Evolutionary conservation across 2,113 vertebrate species (phyloP), one percentile per base, ranked within the genome.

Genomic region (Ibidorhyncha struthersii): DNA sequence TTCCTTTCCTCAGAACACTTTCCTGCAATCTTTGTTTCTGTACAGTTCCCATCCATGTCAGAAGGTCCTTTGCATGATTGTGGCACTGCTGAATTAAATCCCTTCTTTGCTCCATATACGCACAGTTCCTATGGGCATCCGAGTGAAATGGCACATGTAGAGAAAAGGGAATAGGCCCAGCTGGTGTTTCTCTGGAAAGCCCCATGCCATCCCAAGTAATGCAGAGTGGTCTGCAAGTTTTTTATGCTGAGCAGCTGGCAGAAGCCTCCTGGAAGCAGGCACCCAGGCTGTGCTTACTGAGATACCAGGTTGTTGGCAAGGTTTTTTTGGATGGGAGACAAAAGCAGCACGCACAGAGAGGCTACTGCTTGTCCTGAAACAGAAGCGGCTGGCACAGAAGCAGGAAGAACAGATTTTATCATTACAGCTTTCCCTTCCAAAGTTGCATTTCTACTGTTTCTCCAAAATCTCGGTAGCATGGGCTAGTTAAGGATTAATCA

Each of bases 171-270:
- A 49, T 1, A 38, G 16, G 36, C 12, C 34, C 43, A 85, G 61
- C 30, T 52, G 43, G 65, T 55, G 55, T 38, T 90, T 52, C 74
- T 70, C 71, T 89, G 72, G 52, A 90, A 90, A 87, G 41, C 36
- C 49, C 74, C 25, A 22, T 50, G 40, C 27, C 49, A 41, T 36
- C 58, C 38, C 8, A 4, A 90, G 45, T 25, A 66, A 53, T 27
- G 65, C 32, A 93, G 55, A 83, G 36, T 3, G 29, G 26, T 25
- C 62, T 63, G 47, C 38, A 86, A 71, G 41, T 4, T 58, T 43
- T 82, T 88, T 41, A 63, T 45, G 82, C 41, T 10, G 59, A 91
- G 76, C 86, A 92, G 90, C 61, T 95, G 85, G 86, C 83, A 94
- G 80, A 55, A 84, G 55, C 63, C 88, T 88, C 63, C 76, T 77